phyloP scores from a whole-genome alignment of 1,140 invertebrate species.

The Lepidurus arcticus region DNA sequence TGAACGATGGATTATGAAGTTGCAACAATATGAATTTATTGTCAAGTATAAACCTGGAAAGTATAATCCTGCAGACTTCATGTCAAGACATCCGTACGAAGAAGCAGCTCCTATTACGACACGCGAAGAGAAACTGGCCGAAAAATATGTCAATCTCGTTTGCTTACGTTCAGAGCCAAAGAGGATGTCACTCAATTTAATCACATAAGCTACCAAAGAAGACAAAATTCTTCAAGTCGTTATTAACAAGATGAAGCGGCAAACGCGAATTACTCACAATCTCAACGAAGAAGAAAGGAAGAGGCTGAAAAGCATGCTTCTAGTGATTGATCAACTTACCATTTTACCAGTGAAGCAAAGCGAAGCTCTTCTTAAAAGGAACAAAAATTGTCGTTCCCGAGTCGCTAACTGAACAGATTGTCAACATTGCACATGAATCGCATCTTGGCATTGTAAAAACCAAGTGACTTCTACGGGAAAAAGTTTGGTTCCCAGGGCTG shows the following conservation, averaged over 20 bases:
- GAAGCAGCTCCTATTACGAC: slow-evolving; percentile 32
- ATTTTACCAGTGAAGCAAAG: not conserved
- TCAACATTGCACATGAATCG: slow-evolving; percentile 38
- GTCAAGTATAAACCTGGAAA: slow-evolving; percentile 42
- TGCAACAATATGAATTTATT: slow-evolving; percentile 46
- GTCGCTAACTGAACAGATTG: slow-evolving; percentile 34
- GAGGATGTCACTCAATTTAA: not conserved
- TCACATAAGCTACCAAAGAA: slow-evolving; percentile 4
- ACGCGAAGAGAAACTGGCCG: slow-evolving; percentile 34
- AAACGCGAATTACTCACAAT: not conserved
- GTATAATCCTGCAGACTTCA: slow-evolving; percentile 39
- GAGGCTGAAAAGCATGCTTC: not conserved
- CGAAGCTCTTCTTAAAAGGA: slow-evolving; percentile 34
- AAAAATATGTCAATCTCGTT: slow-evolving; percentile 37
- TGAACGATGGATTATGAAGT: slow-evolving; percentile 45
- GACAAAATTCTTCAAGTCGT: slow-evolving; percentile 12
- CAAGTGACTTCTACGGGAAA: slow-evolving; percentile 40
- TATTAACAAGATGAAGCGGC: not conserved
- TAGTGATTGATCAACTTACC: not conserved
- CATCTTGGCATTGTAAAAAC: slow-evolving; percentile 38
- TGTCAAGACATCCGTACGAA: slow-evolving; percentile 37
- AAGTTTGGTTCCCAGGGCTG: slow-evolving; percentile 42
- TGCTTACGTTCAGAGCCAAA: slow-evolving; percentile 6
- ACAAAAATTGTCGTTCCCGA: slow-evolving; percentile 37
- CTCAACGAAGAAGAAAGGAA: not conserved